These are phyloP conservation scores for Harmothoe impar DNA, from an alignment of 2,888 invertebrate species.

Conservation along the genomic window DNA sequence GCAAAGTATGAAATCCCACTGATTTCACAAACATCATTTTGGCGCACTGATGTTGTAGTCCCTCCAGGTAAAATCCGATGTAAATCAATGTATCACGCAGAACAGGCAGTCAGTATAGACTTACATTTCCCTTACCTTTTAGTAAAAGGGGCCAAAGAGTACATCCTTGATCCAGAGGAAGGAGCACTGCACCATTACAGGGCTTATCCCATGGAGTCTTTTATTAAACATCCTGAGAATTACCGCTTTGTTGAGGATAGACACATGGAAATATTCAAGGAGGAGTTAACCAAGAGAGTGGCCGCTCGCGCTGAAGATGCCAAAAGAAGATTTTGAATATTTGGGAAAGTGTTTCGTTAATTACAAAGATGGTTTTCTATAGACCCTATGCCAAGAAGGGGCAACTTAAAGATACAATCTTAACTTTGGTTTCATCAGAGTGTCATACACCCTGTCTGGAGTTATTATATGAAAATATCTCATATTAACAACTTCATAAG, in stretches of 20 bases:
- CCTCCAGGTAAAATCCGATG: slow-evolving; percentile 70
- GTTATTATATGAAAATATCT: too few species aligned
- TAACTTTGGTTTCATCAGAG: too few species aligned
- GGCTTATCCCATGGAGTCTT: slow-evolving; percentile 64
- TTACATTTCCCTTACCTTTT: slow-evolving; percentile 69
- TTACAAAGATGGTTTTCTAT: too few species aligned
- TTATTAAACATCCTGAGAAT: slow-evolving; percentile 62
- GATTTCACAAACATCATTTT: slow-evolving; percentile 67
- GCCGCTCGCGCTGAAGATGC: background rate
- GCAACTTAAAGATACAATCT: too few species aligned
- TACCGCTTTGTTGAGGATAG: slow-evolving; percentile 66
- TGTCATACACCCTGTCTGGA: too few species aligned
- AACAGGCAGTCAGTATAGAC: slow-evolving; percentile 64
- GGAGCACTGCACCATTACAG: slow-evolving; percentile 70
- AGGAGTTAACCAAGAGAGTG: slow-evolving; percentile 6
- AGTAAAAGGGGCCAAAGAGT: slow-evolving; percentile 62
- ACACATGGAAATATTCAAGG: slow-evolving; percentile 64
- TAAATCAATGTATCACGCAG: slow-evolving; percentile 69
- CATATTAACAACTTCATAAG: too few species aligned
- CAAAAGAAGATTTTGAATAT: background rate
- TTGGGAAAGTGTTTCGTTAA: too few species aligned
- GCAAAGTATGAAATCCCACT: slow-evolving; percentile 48
- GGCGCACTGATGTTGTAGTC: slow-evolving; percentile 65
- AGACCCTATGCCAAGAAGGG: too few species aligned
- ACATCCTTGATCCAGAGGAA: slow-evolving; percentile 66